Evolutionary conservation across 2,888 invertebrate genomes (phyloP), one percentile per base, ranked within the genome.

Genomic region (Clitarchus hookeri): DNA sequence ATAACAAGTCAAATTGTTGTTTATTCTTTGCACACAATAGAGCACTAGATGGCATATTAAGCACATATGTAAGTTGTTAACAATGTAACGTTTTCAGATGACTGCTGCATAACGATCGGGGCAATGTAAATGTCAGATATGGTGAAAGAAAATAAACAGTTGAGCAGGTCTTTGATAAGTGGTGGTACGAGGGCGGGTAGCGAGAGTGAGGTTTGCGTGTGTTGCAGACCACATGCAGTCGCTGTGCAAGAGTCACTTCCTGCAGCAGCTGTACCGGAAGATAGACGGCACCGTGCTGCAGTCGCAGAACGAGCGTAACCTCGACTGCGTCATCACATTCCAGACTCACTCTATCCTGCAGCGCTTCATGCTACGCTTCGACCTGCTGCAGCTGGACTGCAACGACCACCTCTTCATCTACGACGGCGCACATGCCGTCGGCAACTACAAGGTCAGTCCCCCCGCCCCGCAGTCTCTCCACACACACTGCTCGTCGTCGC

Each of bases 281-380:
- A 95, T 98, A 90, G 97, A 98, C 91, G 98, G 98, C 80, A 98
- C 97, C 16, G 96, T 97, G 87, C 93, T 98, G 86, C 96, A 95
- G 93, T 98, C 98, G 44, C 95, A 97, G 91, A 97, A 97, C 92
- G 98, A 98, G 92, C 93, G 97, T 89, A 97, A 97, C 91, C 93
- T 98, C 90, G 96, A 98, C 92, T 98, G 98, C 93, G 95, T 96
- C 90, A 96, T 98, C 91, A 98, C 98, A 86, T 98, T 98, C 92
- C 98, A 98, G 93, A 98, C 98, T 89, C 97, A 98, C 93, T 97
- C 97, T 91, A 97, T 98, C 90, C 93, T 98, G 90, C 98, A 98
- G 93, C 94, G 97, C 90, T 98, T 98, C 92, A 98, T 98, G 97
- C 94, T 98, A 90, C 95, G 98, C 90, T 98, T 98, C 92, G 98